These are phyloP conservation scores for Camponotus pennsylvanicus DNA, from an alignment of 1,140 invertebrate genomes.

Conservation along the genomic window DNA sequence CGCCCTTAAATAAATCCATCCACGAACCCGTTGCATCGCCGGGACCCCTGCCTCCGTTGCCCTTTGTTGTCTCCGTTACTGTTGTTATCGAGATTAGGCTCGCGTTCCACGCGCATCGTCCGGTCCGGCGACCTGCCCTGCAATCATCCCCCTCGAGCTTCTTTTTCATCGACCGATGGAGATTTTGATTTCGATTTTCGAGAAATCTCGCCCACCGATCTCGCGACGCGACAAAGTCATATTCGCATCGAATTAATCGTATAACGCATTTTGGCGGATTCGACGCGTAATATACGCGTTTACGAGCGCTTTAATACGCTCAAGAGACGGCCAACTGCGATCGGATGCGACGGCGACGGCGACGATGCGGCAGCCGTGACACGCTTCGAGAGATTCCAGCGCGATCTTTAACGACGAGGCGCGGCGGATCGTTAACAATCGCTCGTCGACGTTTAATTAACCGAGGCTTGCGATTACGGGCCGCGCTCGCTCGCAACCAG, in stretches of 20 bases:
- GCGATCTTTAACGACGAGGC: conserved; percentile 75
- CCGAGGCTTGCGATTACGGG: conserved; percentile 72
- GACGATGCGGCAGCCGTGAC: conserved; percentile 69
- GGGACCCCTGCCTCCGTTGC: conserved; percentile 48
- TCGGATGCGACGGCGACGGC: background rate
- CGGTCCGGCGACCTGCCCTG: conserved; percentile 71
- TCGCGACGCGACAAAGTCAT: conserved; percentile 10
- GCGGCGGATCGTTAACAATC: conserved; percentile 80
- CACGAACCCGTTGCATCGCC: conserved; percentile 56
- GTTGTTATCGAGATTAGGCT: conserved; percentile 69
- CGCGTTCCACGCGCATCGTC: conserved; percentile 52
- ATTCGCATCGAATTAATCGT: conserved; percentile 34
- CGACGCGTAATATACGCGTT: conserved; percentile 7
- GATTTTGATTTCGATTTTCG: conserved; percentile 41
- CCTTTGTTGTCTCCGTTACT: conserved; percentile 49
- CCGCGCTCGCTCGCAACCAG: conserved; percentile 27
- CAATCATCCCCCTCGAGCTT: conserved; percentile 23
- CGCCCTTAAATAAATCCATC: conserved; percentile 86
- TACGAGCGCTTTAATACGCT: conserved; percentile 31
- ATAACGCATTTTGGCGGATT: conserved; percentile 16
- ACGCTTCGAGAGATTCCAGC: conserved; percentile 72
- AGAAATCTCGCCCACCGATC: conserved; percentile 28
- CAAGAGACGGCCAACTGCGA: conserved; percentile 2
- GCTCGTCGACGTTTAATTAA: conserved; percentile 81
- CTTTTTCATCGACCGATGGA: conserved; percentile 4